phyloP scores from a whole-genome alignment of 2,113 vertebrate genomes.

The Cyphomyrus discorhynchus region DNA sequence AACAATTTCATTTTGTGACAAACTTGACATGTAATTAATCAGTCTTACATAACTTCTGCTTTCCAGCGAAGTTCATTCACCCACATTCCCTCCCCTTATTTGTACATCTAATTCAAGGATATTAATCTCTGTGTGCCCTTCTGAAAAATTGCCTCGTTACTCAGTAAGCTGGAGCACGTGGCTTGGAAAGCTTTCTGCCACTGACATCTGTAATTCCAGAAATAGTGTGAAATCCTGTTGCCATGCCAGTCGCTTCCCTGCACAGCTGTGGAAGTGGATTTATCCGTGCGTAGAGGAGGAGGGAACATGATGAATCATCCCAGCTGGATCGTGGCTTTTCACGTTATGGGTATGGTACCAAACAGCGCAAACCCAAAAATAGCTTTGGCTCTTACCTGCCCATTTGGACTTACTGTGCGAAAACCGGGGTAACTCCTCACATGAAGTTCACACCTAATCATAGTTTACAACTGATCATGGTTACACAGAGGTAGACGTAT shows the following conservation, averaged over 20 bases:
- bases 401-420: not conserved
- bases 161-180: not conserved
- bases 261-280: not conserved
- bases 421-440: not conserved
- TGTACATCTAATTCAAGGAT: not conserved
- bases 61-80: not conserved
- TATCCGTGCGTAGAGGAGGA: not conserved
- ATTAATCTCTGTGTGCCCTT: not conserved
- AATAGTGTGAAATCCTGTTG: constrained; percentile 6
- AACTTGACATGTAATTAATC: not conserved
- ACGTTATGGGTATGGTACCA: not conserved
- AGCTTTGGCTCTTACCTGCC: not conserved
- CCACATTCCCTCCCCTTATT: not conserved
- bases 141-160: not conserved
- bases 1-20: not conserved
- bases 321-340: not conserved
- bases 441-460: not conserved
- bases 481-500: not conserved
- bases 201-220: constrained; percentile 8
- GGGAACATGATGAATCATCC: constrained; percentile 4
- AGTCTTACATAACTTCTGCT: not conserved
- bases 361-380: not conserved
- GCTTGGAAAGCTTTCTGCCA: not conserved
- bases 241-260: not conserved
- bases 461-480: not conserved